These are phyloP conservation scores for Gambusia holbrooki DNA, from an alignment of 2,113 vertebrate genomes.

Conservation along the genomic window DNA sequence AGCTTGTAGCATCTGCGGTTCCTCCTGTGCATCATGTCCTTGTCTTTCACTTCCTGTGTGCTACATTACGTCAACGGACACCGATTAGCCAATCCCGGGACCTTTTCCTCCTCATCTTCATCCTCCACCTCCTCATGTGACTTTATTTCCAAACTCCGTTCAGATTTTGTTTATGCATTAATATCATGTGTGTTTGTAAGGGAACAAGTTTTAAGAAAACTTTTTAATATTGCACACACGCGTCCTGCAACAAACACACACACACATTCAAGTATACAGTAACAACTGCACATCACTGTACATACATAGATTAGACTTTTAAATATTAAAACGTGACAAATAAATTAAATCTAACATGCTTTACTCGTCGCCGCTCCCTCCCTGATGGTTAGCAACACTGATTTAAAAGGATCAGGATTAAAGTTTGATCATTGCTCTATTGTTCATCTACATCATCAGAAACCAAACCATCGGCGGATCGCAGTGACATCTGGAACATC, in stretches of 20 bases:
- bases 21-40: constrained; percentile 20
- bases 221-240: constrained; percentile 14
- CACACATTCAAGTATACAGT: constrained; percentile 70
- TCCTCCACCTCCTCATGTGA: constrained; percentile 7
- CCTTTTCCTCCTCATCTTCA: constrained; percentile 18
- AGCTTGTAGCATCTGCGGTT: constrained; percentile 56
- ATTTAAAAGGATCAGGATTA: neutral
- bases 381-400: constrained; percentile 14
- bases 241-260: constrained; percentile 28
- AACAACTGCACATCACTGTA: constrained; percentile 52
- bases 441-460: neutral
- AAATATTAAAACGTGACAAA: constrained; percentile 66
- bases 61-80: constrained; percentile 43
- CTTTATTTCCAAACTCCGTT: constrained; percentile 41
- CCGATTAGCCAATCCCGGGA: neutral
- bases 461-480: neutral
- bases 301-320: constrained; percentile 52
- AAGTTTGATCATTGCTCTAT: constrained; percentile 5
- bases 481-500: neutral
- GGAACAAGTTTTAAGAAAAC: constrained; percentile 52
- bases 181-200: constrained; percentile 27
- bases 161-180: constrained; percentile 5
- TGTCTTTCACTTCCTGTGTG: constrained; percentile 26
- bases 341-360: constrained; percentile 53
- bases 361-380: neutral